Evolutionary conservation across 1,140 invertebrate species (phyloP).

Genomic region (Aphelinus certus): DNA sequence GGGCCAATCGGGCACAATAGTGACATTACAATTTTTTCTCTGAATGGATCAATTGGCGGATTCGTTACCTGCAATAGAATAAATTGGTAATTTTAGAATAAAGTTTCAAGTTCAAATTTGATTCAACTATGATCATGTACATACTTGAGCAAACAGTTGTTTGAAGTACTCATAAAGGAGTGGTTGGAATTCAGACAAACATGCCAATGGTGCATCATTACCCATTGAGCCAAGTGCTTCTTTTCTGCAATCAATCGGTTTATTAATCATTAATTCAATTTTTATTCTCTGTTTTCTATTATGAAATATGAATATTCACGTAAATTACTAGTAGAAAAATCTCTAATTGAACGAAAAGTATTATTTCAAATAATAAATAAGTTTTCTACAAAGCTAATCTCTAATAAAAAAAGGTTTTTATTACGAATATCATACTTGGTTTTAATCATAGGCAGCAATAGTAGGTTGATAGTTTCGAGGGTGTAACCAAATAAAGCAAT

Average conservation of each 20-base stretch:
- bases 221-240: constrained; percentile 99
- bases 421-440: constrained; percentile 77
- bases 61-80: constrained; percentile 83
- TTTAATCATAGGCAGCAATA: constrained; percentile 95
- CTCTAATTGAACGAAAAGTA: too few species aligned
- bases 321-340: too few species aligned
- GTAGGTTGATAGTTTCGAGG: constrained; percentile 92
- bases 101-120: too few species aligned
- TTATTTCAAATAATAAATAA: too few species aligned
- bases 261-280: neutral
- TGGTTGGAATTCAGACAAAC: constrained; percentile 94
- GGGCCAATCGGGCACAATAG: constrained; percentile 91
- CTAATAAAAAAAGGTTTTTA: constrained; percentile 19
- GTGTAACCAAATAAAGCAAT: constrained; percentile 94
- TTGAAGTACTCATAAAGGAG: constrained; percentile 98
- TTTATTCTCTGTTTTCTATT: neutral
- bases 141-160: constrained; percentile 96
- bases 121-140: neutral
- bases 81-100: too few species aligned
- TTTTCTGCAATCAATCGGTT: constrained; percentile 74
- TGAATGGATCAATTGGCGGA: constrained; percentile 99
- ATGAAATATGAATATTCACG: too few species aligned
- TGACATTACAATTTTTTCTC: constrained; percentile 99
- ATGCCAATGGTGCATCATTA: constrained; percentile 97
- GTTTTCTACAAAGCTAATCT: neutral